These are phyloP conservation scores for Enteromius trimaculatus DNA, from an alignment of 2,797 vertebrate species.

Conservation along the genomic window DNA sequence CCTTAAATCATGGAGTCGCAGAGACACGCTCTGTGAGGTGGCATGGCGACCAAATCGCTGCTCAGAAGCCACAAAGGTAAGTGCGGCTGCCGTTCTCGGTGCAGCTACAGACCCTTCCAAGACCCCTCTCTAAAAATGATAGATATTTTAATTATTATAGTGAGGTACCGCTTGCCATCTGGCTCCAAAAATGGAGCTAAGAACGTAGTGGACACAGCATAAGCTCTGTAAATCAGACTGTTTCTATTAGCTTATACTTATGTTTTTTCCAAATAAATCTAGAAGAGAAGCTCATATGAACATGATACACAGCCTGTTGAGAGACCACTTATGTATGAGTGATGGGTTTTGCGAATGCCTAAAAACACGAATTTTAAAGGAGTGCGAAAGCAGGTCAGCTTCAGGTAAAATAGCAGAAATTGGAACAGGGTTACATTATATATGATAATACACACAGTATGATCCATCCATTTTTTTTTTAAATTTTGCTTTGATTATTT, in stretches of 20 bases:
- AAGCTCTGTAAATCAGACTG: slow-evolving; percentile 47
- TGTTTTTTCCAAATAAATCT: slow-evolving; percentile 46
- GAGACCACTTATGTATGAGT: slow-evolving; percentile 36
- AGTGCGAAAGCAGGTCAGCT: neutral
- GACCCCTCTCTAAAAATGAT: slow-evolving; percentile 53
- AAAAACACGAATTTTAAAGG: neutral
- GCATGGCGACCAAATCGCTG: slow-evolving; percentile 6
- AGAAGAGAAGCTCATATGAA: slow-evolving; percentile 15
- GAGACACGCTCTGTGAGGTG: slow-evolving; percentile 21
- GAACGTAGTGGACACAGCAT: slow-evolving; percentile 52
- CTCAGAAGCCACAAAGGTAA: slow-evolving; percentile 28
- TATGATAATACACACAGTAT: neutral
- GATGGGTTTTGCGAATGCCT: slow-evolving; percentile 4
- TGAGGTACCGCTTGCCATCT: slow-evolving; percentile 52
- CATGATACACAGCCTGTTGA: slow-evolving; percentile 8
- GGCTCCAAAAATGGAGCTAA: slow-evolving; percentile 53
- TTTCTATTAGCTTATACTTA: slow-evolving; percentile 46
- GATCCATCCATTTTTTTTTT: neutral
- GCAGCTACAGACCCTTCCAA: slow-evolving; percentile 40
- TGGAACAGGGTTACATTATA: neutral
- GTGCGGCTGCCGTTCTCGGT: slow-evolving; percentile 30
- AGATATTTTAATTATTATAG: slow-evolving; percentile 63
- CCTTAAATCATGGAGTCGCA: slow-evolving; percentile 46
- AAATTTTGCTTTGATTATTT: neutral
- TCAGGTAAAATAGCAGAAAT: neutral